A percentile compares a stretch with the other conserved stretches of the same genome.
Conservation (phyloP, 2,113 vertebrate genomes). For the Sturnus vulgaris region DNA sequence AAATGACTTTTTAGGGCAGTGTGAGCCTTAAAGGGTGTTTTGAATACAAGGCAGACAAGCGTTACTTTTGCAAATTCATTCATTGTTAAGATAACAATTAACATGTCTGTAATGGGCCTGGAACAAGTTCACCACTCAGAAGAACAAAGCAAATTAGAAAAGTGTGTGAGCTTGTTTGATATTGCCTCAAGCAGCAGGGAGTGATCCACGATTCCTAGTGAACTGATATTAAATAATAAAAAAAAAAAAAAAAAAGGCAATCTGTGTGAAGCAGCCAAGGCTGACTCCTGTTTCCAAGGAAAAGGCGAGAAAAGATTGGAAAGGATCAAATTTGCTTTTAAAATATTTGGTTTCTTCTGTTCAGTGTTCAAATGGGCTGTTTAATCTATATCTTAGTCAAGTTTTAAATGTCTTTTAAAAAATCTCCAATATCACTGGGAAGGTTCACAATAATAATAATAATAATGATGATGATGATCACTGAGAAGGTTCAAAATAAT, state of each 20-base stretch:
- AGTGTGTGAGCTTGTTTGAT: slow-evolving; percentile 21
- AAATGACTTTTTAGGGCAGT: background rate
- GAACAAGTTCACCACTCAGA: slow-evolving; percentile 12
- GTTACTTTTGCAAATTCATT: background rate
- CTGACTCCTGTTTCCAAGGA: background rate
- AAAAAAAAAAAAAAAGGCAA: background rate
- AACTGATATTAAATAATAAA: background rate
- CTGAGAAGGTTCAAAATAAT: background rate
- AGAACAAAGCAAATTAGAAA: slow-evolving; percentile 48
- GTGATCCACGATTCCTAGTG: background rate
- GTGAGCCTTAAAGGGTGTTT: background rate
- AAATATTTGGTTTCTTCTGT: background rate
- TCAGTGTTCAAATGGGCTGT: background rate
- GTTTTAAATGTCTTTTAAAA: background rate
- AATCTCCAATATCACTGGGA: rapidly evolving
- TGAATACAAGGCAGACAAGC: background rate
- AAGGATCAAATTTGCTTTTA: background rate
- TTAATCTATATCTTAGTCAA: background rate
- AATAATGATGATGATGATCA: too few species aligned
- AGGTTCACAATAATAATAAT: too few species aligned
- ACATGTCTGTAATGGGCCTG: slow-evolving; percentile 35
- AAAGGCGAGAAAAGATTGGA: background rate
- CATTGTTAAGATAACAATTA: slow-evolving; percentile 42
- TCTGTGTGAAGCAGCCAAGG: background rate
- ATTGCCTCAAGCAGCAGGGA: slow-evolving; percentile 34